A percentile compares a stretch with the other conserved stretches of the same genome.
phyloP scores from a whole-genome alignment of 2,797 vertebrate genomes.

The Sciurus carolinensis region DNA sequence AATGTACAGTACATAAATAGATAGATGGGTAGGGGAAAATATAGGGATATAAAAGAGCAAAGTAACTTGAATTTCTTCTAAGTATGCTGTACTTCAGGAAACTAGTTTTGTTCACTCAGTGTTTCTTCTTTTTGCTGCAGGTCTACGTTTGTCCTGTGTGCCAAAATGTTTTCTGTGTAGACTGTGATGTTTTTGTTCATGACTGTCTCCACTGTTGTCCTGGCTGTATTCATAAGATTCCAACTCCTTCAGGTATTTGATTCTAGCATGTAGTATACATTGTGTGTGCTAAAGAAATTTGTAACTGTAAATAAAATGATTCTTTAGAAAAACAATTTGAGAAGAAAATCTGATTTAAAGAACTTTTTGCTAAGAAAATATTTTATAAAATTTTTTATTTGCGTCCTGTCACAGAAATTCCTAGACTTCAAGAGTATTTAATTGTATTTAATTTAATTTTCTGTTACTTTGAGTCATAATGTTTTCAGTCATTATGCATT shows the following conservation, averaged over 20 bases:
- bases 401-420: constrained; percentile 17
- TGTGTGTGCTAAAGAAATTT: constrained; percentile 35
- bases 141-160: constrained; percentile 93
- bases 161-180: constrained; percentile 93
- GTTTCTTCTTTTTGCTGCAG: constrained; percentile 87
- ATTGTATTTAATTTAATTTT: background rate
- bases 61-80: background rate
- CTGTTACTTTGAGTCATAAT: constrained; percentile 47
- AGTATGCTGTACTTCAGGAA: background rate
- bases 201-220: constrained; percentile 97
- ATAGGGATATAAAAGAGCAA: background rate
- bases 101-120: background rate
- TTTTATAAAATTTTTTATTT: constrained; percentile 71
- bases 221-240: constrained; percentile 93
- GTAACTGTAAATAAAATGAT: background rate
- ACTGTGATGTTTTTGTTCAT: constrained; percentile 97
- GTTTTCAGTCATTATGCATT: constrained; percentile 59
- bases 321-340: constrained; percentile 54
- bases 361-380: constrained; percentile 65
- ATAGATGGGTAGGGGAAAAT: background rate
- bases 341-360: constrained; percentile 63
- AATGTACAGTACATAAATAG: background rate
- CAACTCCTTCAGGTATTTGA: constrained; percentile 85
- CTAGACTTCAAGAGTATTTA: constrained; percentile 19
- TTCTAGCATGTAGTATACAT: accelerated